phyloP scores from a whole-genome alignment of 2,888 invertebrate species.

The Auanema sp. region DNA sequence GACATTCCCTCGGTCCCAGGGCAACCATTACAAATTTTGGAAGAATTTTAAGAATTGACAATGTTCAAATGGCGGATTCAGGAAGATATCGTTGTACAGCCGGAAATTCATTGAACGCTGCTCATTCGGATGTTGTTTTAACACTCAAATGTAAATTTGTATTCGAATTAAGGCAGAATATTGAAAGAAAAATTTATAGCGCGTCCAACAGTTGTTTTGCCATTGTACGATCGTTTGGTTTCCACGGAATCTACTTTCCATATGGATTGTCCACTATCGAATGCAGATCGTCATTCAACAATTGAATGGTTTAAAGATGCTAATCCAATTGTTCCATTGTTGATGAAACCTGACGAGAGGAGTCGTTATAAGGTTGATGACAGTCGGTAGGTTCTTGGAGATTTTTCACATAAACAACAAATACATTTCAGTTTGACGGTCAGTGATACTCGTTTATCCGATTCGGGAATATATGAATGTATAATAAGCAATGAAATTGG shows the following conservation, averaged over 20 bases:
- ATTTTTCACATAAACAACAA: background rate
- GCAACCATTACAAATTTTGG: constrained; percentile 51
- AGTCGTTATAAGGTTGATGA: constrained; percentile 41
- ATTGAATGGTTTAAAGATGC: constrained; percentile 48
- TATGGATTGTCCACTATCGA: constrained; percentile 47
- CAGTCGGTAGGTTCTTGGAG: constrained; percentile 27
- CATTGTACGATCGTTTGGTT: constrained; percentile 44
- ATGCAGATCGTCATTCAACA: constrained; percentile 32
- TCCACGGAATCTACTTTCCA: constrained; percentile 37
- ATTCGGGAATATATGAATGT: constrained; percentile 55
- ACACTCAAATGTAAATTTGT: background rate
- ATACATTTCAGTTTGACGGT: constrained; percentile 34
- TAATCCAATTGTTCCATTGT: constrained; percentile 48
- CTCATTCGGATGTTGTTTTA: constrained; percentile 13
- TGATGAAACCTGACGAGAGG: constrained; percentile 48
- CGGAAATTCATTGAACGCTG: constrained; percentile 37
- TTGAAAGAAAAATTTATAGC: constrained; percentile 27
- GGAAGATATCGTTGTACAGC: constrained; percentile 57
- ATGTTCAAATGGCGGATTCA: constrained; percentile 31
- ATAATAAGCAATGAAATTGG: constrained; percentile 42
- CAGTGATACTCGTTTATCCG: constrained; percentile 25
- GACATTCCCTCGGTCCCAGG: constrained; percentile 41
- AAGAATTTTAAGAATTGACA: constrained; percentile 57
- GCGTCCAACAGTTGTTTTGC: constrained; percentile 47
- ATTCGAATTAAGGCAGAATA: background rate